phyloP scores from a whole-genome alignment of 2,113 vertebrate species.

The Turdus rufiventris region DNA sequence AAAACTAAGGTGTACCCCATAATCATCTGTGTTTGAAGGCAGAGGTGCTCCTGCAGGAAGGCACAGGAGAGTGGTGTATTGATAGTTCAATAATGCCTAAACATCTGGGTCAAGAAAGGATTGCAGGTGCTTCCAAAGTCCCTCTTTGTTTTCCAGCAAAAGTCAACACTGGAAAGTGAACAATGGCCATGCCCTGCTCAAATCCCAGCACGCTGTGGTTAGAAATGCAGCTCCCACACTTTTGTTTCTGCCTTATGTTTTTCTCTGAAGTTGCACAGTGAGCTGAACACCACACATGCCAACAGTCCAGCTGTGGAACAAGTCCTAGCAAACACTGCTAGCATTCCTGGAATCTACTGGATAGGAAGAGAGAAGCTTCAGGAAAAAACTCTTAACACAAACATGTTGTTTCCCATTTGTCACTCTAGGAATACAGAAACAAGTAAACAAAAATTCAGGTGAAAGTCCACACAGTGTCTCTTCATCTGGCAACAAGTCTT shows the following conservation, averaged over 20 bases:
- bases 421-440: slow-evolving; percentile 32
- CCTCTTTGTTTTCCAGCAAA: not conserved
- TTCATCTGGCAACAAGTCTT: not conserved
- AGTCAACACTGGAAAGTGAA: not conserved
- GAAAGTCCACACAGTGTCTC: slow-evolving; percentile 16
- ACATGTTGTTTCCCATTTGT: slow-evolving; percentile 31
- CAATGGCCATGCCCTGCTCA: not conserved
- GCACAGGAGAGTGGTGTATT: not conserved
- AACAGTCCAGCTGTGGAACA: not conserved
- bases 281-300: not conserved
- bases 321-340: slow-evolving; percentile 30
- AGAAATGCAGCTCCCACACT: not conserved
- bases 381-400: slow-evolving; percentile 25
- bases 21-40: not conserved
- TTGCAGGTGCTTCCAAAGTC: not conserved
- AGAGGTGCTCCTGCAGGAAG: not conserved
- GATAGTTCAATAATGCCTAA: not conserved
- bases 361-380: not conserved
- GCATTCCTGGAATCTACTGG: slow-evolving; percentile 1
- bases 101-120: not conserved
- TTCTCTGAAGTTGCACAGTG: not conserved
- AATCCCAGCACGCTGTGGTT: not conserved
- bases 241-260: not conserved
- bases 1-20: not conserved
- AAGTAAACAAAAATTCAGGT: slow-evolving; percentile 43